A percentile compares a stretch with the other conserved stretches of the same genome.
Conservation (phyloP, 2,888 invertebrate genomes). For the Poecilobothrus nobilitatus region DNA sequence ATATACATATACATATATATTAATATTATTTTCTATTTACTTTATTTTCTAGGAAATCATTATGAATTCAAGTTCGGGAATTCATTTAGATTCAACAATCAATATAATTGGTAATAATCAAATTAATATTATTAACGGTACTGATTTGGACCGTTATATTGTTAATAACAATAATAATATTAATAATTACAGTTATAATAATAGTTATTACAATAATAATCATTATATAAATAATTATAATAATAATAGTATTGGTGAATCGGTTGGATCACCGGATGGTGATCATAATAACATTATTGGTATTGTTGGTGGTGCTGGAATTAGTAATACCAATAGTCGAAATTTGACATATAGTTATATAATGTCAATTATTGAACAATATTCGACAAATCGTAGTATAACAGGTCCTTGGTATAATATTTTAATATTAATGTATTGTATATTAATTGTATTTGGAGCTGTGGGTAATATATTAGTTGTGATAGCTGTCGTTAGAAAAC, state of each 20-base stretch:
- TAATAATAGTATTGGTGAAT: no score
- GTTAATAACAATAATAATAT: background rate
- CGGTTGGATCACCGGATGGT: no score
- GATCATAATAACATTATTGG: background rate
- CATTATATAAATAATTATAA: no score
- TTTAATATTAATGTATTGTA: conserved; percentile 61
- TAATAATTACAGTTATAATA: background rate
- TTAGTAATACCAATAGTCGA: background rate
- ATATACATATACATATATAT: no score
- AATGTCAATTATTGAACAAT: conserved; percentile 46
- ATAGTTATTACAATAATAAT: background rate
- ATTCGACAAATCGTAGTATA: conserved; percentile 60
- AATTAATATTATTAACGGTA: background rate
- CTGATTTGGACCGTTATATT: background rate
- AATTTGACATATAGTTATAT: background rate
- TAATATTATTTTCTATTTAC: background rate
- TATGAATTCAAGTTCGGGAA: background rate
- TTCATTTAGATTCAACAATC: background rate
- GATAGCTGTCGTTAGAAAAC: conserved; percentile 66
- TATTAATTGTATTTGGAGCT: conserved; percentile 72
- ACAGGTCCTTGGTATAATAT: conserved; percentile 59
- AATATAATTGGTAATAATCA: background rate
- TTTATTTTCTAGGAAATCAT: background rate
- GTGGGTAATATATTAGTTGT: conserved; percentile 82
- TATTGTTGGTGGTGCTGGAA: background rate